phyloP scores from a whole-genome alignment of 2,797 vertebrate genomes.

The Catostomus latipinnis region DNA sequence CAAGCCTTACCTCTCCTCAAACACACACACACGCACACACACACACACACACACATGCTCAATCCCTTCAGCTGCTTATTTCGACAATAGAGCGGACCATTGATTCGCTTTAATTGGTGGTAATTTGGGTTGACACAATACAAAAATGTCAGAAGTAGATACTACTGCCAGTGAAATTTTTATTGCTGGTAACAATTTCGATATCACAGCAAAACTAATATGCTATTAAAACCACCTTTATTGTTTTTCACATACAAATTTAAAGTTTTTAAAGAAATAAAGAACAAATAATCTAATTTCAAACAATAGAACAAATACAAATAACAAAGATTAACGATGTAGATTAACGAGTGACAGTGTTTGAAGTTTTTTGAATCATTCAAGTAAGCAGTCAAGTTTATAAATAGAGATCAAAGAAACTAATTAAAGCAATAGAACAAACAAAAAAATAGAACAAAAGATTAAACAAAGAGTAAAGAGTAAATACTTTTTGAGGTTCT shows the following conservation, averaged over 20 bases:
- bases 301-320: background rate
- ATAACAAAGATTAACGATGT: background rate
- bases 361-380: no score
- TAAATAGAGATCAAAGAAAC: no score
- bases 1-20: conserved; percentile 29
- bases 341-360: no score
- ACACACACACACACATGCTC: conserved; percentile 16
- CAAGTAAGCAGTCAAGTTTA: no score
- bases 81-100: background rate
- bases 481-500: no score
- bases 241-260: no score
- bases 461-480: no score
- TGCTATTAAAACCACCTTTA: no score
- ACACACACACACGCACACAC: conserved; percentile 39
- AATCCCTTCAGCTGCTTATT: conserved; percentile 26
- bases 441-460: no score
- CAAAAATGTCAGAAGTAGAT: background rate
- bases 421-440: no score
- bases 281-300: no score
- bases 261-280: no score
- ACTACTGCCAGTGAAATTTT: background rate
- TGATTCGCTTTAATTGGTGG: conserved; percentile 11
- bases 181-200: background rate
- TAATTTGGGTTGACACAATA: background rate
- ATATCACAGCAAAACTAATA: background rate